Conservation (phyloP, 2,888 invertebrate species). For the Romanomermis culicivorax region DNA sequence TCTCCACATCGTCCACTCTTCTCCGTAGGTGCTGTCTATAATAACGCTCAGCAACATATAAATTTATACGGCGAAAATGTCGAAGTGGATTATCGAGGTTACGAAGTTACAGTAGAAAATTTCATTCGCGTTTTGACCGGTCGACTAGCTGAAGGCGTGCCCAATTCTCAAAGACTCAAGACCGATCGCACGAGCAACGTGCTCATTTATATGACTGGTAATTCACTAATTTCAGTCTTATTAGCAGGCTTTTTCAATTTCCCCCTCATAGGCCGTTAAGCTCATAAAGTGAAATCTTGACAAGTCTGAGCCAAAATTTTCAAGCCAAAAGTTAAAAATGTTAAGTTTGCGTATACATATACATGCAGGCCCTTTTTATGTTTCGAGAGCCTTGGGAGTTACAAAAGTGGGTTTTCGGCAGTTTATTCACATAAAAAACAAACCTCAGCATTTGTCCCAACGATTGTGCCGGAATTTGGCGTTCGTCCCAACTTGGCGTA, state of each 20-base stretch:
- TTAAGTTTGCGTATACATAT: no score
- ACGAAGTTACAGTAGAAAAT: constrained; percentile 68
- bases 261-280: no score
- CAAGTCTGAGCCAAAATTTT: neutral
- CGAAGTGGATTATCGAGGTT: constrained; percentile 90
- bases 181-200: constrained; percentile 94
- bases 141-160: constrained; percentile 68
- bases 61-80: constrained; percentile 99
- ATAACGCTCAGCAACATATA: constrained; percentile 88
- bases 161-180: constrained; percentile 73
- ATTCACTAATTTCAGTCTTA: neutral
- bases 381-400: no score
- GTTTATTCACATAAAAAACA: no score
- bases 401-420: no score
- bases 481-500: no score
- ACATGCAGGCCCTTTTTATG: neutral
- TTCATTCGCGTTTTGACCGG: constrained; percentile 88
- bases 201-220: constrained; percentile 69
- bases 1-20: neutral
- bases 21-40: constrained; percentile 64
- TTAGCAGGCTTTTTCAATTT: constrained; percentile 6
- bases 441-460: no score
- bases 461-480: no score
- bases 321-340: constrained; percentile 6
- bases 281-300: no score